Evolutionary conservation across 2,888 invertebrate species (phyloP).

Genomic region (Sinopyrophorus schimmeli): DNA sequence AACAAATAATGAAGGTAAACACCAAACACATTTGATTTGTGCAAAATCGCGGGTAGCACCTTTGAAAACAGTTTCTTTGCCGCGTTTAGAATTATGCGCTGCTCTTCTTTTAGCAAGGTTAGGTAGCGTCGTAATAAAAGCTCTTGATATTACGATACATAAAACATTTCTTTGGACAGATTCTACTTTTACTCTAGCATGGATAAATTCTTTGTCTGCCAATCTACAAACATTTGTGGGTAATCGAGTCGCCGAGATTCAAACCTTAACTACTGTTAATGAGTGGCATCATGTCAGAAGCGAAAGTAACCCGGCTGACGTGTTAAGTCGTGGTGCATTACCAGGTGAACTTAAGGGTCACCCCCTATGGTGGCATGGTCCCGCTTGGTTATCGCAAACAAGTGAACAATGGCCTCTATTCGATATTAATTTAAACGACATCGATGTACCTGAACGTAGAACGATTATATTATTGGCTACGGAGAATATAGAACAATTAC

Average conservation of each 20-base stretch:
- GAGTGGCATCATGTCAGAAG: background rate
- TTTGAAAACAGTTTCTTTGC: background rate
- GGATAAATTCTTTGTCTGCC: no score
- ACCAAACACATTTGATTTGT: no score
- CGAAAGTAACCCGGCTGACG: slow-evolving; percentile 1
- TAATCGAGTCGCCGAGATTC: slow-evolving; percentile 3
- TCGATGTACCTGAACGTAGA: slow-evolving; percentile 36
- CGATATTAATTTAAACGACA: slow-evolving; percentile 36
- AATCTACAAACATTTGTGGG: slow-evolving; percentile 8
- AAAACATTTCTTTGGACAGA: background rate
- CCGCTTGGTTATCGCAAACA: background rate
- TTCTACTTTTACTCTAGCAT: slow-evolving; percentile 4
- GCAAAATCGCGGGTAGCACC: slow-evolving; percentile 9
- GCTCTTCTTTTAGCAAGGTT: background rate
- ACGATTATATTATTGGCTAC: no score
- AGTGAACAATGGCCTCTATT: slow-evolving; percentile 30
- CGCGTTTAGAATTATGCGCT: slow-evolving; percentile 4
- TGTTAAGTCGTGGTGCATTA: background rate
- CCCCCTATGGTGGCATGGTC: background rate
- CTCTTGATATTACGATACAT: background rate
- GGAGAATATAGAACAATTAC: no score
- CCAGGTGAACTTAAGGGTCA: background rate
- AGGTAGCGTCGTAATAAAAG: background rate
- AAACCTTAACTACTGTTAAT: background rate
- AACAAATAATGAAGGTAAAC: no score